Percentiles rank a stretch among this genome's conserved stretches.
Evolutionary conservation across 2,113 vertebrate genomes (phyloP).

Genomic region (Proteles cristata): DNA sequence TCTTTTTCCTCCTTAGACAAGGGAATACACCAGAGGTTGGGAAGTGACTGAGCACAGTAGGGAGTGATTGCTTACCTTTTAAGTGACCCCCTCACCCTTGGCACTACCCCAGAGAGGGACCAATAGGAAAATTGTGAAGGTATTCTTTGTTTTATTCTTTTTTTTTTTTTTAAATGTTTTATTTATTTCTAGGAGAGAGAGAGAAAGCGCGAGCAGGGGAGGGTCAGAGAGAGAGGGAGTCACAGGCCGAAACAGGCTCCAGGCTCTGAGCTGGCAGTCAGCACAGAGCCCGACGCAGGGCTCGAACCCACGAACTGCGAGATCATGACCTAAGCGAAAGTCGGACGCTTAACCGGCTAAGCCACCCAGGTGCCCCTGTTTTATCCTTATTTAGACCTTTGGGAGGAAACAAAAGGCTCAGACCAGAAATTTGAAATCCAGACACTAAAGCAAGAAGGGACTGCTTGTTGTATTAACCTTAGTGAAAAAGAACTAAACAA

Average conservation of each 20-base stretch:
- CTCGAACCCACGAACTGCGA: too few relatives aligned
- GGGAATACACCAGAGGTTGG: background rate
- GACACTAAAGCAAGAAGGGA: background rate
- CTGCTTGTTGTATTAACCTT: constrained; percentile 19
- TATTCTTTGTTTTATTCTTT: constrained; percentile 23
- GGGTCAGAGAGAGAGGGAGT: too few relatives aligned
- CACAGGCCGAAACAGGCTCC: too few relatives aligned
- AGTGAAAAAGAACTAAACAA: constrained; percentile 48
- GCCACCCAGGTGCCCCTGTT: too few relatives aligned
- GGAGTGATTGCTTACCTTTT: background rate
- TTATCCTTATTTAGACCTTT: constrained; percentile 17
- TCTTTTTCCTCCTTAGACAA: background rate
- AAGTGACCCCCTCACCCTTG: background rate
- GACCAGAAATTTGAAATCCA: constrained; percentile 46
- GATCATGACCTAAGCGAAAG: too few relatives aligned
- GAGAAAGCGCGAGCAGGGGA: too few relatives aligned
- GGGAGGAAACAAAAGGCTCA: constrained; percentile 37
- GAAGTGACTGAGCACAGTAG: background rate
- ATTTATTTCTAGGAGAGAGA: too few relatives aligned
- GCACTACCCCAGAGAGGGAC: background rate
- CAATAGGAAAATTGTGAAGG: background rate
- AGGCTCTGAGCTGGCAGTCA: too few relatives aligned
- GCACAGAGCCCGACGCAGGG: too few relatives aligned
- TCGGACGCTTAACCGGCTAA: too few relatives aligned
- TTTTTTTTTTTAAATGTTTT: too few relatives aligned